phyloP scores from a whole-genome alignment of 1,140 invertebrate species.

The Drosophila repletoides region DNA sequence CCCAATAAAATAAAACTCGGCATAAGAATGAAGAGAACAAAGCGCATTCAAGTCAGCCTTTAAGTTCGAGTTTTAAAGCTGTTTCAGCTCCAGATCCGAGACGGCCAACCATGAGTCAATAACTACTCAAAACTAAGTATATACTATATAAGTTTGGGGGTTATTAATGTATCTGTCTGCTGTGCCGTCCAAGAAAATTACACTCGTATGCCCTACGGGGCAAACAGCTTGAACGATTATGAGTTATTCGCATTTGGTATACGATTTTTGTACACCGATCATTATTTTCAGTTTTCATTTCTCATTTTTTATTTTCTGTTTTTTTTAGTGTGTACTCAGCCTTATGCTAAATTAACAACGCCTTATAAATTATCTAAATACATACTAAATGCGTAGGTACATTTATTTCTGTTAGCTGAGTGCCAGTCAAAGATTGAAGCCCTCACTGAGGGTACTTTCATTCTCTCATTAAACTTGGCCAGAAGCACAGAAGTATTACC shows the following conservation, averaged over 20 bases:
- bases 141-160: slow-evolving; percentile 10
- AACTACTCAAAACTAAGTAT: slow-evolving; percentile 33
- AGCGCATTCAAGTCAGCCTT: slow-evolving; percentile 27
- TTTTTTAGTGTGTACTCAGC: neutral
- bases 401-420: neutral
- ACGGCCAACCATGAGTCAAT: slow-evolving; percentile 30
- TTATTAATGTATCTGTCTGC: slow-evolving; percentile 44
- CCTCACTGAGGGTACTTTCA: no score
- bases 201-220: slow-evolving; percentile 29
- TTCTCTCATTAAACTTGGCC: no score
- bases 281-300: neutral
- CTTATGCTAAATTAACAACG: slow-evolving; percentile 15
- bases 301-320: neutral
- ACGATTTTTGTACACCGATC: neutral
- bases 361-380: slow-evolving; percentile 30
- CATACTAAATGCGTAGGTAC: slow-evolving; percentile 7
- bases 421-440: no score
- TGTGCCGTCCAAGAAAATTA: slow-evolving; percentile 27
- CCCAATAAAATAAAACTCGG: slow-evolving; percentile 38
- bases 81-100: slow-evolving; percentile 10
- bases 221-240: slow-evolving; percentile 1
- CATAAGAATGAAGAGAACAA: slow-evolving; percentile 40
- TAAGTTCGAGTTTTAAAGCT: no score
- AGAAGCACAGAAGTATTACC: no score
- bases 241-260: neutral